Base-by-base conservation (phyloP, 2,797 vertebrate species). In the Phalloptychus januarius region DNA sequence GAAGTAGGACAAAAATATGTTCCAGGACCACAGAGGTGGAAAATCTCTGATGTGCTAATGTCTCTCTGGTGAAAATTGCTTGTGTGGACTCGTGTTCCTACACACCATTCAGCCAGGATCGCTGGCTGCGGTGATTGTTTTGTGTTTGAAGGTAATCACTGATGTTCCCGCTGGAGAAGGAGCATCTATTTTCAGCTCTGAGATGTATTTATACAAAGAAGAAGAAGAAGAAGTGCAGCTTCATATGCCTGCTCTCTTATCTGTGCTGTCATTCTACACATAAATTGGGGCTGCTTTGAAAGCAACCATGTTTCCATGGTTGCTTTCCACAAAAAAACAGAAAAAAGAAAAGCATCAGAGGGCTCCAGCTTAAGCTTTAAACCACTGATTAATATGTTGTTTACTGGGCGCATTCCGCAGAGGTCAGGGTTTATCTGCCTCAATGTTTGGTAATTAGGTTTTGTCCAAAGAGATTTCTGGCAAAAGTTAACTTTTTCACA, bases 31-130 rank as follows among this genome's bases (percentile, higher is more conserved):
- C 52, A 83, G 78, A 84, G 75, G 75, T 45, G 74, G 65, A 84
- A 16, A 54, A 78, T 86, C 56, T 76, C 73, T 87, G 81, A 87
- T 88, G 80, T 91, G 83, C 75, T 79, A 46, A 90, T 86, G 72
- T 77, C 70, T 42, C 70, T 82, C 67, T 74, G 71, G 78, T 69
- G n/a, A 82, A 80, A 83, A 63, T 71, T 48, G 15, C 72, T 38
- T 25, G 48, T 28, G 20, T 75, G 25, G 28, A 71, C 83, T 78
- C 40, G 75, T 75, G 63, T 80, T 83, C 58, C 48, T 79, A 71
- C 74, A 74, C 74, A 75, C 80, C 58, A 65, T 77, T 84, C 75
- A 75, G 18, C 61, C 44, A 70, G 73, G 12, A 50, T 31, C 54
- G 38, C 56, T 23, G 36, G 65, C 23, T 74, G 72, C 52, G 58